Percentiles rank a stretch among this genome's conserved stretches.
Conservation (phyloP, 2,888 invertebrate species). For the Odontocerum albicorne region DNA sequence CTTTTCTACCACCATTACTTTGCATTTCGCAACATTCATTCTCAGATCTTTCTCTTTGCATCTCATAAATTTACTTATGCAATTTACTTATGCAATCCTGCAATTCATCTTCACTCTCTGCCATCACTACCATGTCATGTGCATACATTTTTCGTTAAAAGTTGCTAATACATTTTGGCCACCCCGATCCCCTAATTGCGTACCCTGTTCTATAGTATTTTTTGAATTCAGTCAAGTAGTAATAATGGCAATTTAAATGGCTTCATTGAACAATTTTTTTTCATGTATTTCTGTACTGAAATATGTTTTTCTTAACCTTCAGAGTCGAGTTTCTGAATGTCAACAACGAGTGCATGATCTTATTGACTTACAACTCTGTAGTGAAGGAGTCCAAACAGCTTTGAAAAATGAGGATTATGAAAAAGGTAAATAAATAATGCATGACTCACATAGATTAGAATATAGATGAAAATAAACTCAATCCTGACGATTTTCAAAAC, state of each 20-base stretch:
- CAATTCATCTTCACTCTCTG: too few relatives aligned
- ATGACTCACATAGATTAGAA: not conserved
- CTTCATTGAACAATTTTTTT: not conserved
- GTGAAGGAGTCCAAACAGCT: constrained; percentile 95
- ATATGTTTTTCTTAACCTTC: constrained; percentile 37
- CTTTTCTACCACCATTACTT: too few relatives aligned
- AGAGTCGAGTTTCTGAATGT: constrained; percentile 91
- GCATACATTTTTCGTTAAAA: not conserved
- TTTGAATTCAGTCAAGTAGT: constrained; percentile 12
- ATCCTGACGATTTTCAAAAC: too few relatives aligned
- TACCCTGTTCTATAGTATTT: not conserved
- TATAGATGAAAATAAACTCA: too few relatives aligned
- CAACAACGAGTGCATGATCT: constrained; percentile 93
- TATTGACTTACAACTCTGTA: constrained; percentile 92
- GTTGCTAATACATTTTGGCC: not conserved
- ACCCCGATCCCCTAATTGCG: not conserved
- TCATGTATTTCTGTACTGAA: not conserved
- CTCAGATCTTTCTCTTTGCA: too few relatives aligned
- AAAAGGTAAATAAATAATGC: constrained; percentile 55
- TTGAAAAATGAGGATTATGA: constrained; percentile 95
- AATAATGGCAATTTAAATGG: too few relatives aligned
- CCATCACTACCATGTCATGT: too few relatives aligned
- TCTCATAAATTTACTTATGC: too few relatives aligned
- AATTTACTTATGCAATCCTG: too few relatives aligned
- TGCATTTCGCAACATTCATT: too few relatives aligned